Base-by-base conservation (phyloP, 2,888 invertebrate species). In the Apamea epomidion region DNA sequence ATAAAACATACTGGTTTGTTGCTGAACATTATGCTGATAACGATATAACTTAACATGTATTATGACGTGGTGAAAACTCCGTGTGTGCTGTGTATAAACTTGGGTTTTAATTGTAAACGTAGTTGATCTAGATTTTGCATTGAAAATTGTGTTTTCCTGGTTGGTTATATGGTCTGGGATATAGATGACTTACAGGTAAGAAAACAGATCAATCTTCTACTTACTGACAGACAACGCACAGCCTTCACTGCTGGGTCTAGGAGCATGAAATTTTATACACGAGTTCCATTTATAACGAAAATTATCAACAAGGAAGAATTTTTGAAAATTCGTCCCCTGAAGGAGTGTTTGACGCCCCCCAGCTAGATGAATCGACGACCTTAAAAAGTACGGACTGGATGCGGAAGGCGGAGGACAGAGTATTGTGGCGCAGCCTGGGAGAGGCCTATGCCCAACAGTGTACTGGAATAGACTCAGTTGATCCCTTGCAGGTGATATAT, bases 1-100 rank as follows among this genome's bases (percentile, higher is more conserved):
- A 86, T 76, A 83, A 74, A 86, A 83, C 74, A 81, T 45, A 45
- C 32, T 73, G 73, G 74, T 78, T 74, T 77, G 76, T 86, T 86
- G 58, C 21, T 76, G 25, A 84, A 68, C 74, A 72, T 68, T 60
- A 72, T 77, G 8, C 42, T 72, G 71, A 64, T 67, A 84, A 68
- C 37, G 8, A 58, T 37, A 54, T 77, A 77, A 62, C 74, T 65
- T 74, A 45, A 58, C 25, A 65, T 51, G 45, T 65, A 25, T 79
- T 78, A 84, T 65, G 72, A 84, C 25, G 60, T 42, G 64, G 1
- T 73, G 79, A 84, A 79, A 64, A 69, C 84, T 37, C 21, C 51
- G 60, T 12, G 32, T 14, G 32, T 16, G 25, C 18, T 70, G 16
- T 48, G 48, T 16, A 32, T 82, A 82, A 82, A 76, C 70, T 82